Evolutionary conservation across 2,888 invertebrate genomes (phyloP), one percentile per base, ranked within the genome.

Genomic region (Sesia bembeciformis): DNA sequence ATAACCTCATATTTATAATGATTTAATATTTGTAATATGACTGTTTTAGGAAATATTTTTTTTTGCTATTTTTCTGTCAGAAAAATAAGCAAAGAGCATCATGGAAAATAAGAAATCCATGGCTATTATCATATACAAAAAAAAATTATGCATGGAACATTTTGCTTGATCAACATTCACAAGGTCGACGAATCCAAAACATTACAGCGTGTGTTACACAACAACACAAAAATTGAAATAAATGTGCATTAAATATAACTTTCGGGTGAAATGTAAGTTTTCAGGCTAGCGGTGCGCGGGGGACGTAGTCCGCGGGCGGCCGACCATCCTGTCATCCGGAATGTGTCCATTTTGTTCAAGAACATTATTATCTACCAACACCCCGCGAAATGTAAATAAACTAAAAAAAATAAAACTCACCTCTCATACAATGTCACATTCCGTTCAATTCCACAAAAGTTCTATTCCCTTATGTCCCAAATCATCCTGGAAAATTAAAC

Each of bases 341-440:
- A 72, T 78, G 76, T 80, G 78, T 79, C 84, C 84, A 84, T 84
- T 81, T 81, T 81, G 79, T 78, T 70, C 67, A 69, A 70, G 72
- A 79, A 76, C 72, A 65, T 67, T 67, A 74, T 71, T 6, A 63
- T 71, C 72, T 69, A 68, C 39, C 8, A 67, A 72, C 75, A 72
- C 68, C 68, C 69, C 68, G 68, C 73, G 68, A 72, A 81, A 87
- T 82, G 86, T 87, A 88, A 87, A 87, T 87, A 87, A 86, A 88
- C 81, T 65, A 70, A 74, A 77, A 74, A 78, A 74, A 72, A 65
- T 61, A 62, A 55, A 63, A 82, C 88, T 84, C 67, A 89, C 89
- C 89, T 89, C 83, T 86, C 83, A 86, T 88, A 82, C 87, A 83
- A 88, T 88, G 89, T 89, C 89, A 89, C 89, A 89, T 90, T 88